A percentile compares a stretch with the other conserved stretches of the same genome.
Evolutionary conservation across 92 coral and sea anemone genomes (phyloP).

Genomic region (Palythoa caribaeorum): DNA sequence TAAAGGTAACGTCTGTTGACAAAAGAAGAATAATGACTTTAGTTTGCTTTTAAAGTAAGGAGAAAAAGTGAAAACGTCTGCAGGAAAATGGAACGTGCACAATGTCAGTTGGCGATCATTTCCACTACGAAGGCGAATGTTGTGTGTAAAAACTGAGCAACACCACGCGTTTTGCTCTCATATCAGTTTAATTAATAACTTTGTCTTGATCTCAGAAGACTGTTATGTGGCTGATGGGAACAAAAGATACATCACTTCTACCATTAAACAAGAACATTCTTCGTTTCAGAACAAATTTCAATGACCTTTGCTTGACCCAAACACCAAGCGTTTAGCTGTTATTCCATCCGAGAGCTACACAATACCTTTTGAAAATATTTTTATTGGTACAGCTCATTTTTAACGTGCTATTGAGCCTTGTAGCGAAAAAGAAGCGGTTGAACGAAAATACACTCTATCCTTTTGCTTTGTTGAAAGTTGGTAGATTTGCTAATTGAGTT

Average conservation of each 20-base stretch:
- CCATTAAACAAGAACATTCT: conserved; percentile 14
- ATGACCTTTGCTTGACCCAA: conserved; percentile 45
- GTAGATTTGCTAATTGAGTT: background rate
- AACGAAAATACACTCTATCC: background rate
- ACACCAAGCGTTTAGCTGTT: background rate
- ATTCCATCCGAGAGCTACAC: background rate
- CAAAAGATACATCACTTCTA: background rate
- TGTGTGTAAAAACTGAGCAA: background rate
- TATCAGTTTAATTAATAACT: background rate
- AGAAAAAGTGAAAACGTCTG: background rate
- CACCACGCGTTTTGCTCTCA: background rate
- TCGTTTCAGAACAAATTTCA: background rate
- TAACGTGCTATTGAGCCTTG: background rate
- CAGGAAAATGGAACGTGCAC: background rate
- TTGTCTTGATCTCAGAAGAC: background rate
- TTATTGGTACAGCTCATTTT: background rate
- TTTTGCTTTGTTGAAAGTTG: conserved; percentile 2
- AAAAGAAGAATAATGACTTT: background rate
- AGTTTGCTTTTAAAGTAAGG: background rate
- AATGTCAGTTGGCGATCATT: background rate
- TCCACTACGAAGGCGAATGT: background rate
- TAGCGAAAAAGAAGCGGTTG: background rate
- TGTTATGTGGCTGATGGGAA: background rate
- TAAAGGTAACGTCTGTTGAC: conserved; percentile 20
- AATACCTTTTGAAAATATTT: background rate